Base-by-base conservation (phyloP, 2,888 invertebrate genomes). In the Carabus problematicus region DNA sequence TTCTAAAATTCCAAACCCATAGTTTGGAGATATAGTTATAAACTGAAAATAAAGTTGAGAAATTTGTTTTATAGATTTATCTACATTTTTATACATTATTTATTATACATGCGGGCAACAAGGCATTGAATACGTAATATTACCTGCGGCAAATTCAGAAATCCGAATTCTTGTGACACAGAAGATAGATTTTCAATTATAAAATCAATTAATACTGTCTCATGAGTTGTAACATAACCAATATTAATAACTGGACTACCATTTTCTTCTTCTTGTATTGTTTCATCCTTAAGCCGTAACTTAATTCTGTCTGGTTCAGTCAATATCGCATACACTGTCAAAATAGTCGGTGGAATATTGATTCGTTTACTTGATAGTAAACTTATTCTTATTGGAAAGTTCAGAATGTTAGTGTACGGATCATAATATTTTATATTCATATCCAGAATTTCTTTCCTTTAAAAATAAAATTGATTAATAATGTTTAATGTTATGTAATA, bases 131-230 rank as follows among this genome's bases (percentile, higher is more conserved):
- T 29, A 11, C 29, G 8, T 1, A 14, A 41, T 42, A 39, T 9
- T 71, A 77, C 77, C 69, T 64, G 45, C 6, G 77, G 78, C 29
- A 77, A 67, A 70, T 75, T 72, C 8, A 73, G 18, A 58, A 77
- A 78, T 4, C 74, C 76, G 59, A 71, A 76, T 52, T 75, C 73
- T 49, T 76, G 77, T 7, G 70, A 64, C 9, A 73, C 72, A 12
- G 70, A 60, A 0, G 75, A 73, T 4, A 58, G 55, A 64, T 77
- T 78, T 6, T 70, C 72, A 3, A 78, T 40, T n/a, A 71, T 67
- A 8, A 78, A 41, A 19, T 71, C 70, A 0, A 75, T 62, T 7
- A 54, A 72, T 11, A 77, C 64, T 1, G 73, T 74, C 68, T 77
- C 78, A 19, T 70, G 72, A 1, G 73, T 73, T 7, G 73, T 74